phyloP scores from a whole-genome alignment of 2,113 vertebrate genomes.

The Sphaerodactylus townsendi region DNA sequence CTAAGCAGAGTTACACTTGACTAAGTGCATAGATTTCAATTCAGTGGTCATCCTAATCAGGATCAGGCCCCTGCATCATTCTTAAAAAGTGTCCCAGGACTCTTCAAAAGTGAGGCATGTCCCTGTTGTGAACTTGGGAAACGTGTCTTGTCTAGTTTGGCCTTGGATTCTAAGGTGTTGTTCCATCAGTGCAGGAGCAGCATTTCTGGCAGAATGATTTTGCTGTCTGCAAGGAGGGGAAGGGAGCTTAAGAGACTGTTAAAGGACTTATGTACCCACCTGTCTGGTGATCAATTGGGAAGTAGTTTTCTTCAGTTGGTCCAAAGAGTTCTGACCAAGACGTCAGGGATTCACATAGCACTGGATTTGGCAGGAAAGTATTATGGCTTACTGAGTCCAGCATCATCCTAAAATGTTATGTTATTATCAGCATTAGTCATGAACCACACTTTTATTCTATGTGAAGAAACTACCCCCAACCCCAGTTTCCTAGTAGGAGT shows the following conservation, averaged over 20 bases:
- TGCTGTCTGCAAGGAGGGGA: too few species aligned
- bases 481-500: not conserved
- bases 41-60: too few species aligned
- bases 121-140: too few species aligned
- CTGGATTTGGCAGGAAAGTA: conserved; percentile 57
- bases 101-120: too few species aligned
- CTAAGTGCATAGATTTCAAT: too few species aligned
- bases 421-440: not conserved
- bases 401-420: conserved; percentile 59
- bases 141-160: too few species aligned
- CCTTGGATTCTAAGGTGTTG: too few species aligned
- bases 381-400: conserved; percentile 67
- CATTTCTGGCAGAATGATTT: too few species aligned
- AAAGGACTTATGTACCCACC: conserved; percentile 33
- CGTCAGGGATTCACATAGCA: conserved; percentile 64
- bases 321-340: conserved; percentile 67
- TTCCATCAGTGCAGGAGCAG: too few species aligned
- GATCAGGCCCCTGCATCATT: too few species aligned
- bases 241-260: not conserved
- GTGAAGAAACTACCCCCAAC: not conserved
- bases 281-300: conserved; percentile 62
- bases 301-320: conserved; percentile 54
- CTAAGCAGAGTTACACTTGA: too few species aligned
- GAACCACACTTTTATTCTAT: not conserved
- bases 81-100: too few species aligned